Evolutionary conservation across 2,888 invertebrate genomes (phyloP), one percentile per base, ranked within the genome.

Genomic region (Graphium colonna): DNA sequence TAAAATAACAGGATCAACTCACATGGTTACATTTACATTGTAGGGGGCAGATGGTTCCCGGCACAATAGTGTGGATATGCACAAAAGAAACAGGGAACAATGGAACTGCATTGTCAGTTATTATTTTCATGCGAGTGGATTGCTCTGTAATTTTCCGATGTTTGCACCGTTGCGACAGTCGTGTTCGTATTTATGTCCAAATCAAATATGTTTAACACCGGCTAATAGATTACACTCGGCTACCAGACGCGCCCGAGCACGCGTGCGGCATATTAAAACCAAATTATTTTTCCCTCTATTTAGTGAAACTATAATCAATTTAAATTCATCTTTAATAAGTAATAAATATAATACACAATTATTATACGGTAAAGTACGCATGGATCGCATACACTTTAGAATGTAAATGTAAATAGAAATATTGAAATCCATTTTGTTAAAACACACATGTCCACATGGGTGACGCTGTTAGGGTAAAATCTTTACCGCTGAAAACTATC

Each of bases 91-190:
- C 15, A 28, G 50, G 47, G 45, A 52, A 65, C 61, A 63, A 65
- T 60, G 55, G 51, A 48, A 56, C 47, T 49, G 56, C 57, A 57
- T 55, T 60, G 55, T 55, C 36, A 47, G 36, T 42, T 57, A 33
- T 57, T 45, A 33, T 57, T 45, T 44, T 50, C 31, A 48, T 56
- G 57, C n/a, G 18, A 54, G 39, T 56, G 56, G 31, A 49, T 31
- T 56, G 56, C 65, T 58, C 64, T 63, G 88, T 88, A 87, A 65
- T 88, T 88, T 88, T 88, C 88, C 88, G 65, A 75, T 85, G 78
- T 88, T 87, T 85, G 75, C 74, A 8, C 58, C 63, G 63, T 55
- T 57, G 61, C 63, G 63, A 61, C 62, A 61, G 69, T 69, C 71
- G 73, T 68, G 74, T 75, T 75, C 64, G 56, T 66, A 58, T 59